phyloP scores from a whole-genome alignment of 2,888 invertebrate genomes.

The Trilocha varians region DNA sequence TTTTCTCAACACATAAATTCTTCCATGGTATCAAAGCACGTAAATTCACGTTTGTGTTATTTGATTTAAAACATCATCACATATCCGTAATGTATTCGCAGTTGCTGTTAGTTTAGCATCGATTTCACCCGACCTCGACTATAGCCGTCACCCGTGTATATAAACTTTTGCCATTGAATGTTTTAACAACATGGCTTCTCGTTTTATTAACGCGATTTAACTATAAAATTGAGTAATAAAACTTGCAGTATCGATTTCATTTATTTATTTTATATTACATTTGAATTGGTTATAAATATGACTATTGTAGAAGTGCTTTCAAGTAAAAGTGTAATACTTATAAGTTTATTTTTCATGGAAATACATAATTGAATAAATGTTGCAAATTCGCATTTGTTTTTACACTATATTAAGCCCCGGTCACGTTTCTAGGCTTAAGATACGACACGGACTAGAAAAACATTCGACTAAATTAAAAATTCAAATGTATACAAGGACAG shows the following conservation, averaged over 20 bases:
- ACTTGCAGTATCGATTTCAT: background rate
- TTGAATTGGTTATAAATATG: too few species aligned
- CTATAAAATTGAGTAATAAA: background rate
- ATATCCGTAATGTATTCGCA: conserved; percentile 16
- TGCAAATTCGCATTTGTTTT: background rate
- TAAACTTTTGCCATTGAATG: conserved; percentile 27
- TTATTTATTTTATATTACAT: too few species aligned
- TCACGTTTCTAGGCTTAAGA: background rate
- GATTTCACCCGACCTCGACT: conserved; percentile 28
- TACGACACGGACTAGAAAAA: background rate
- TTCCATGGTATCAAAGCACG: too few species aligned
- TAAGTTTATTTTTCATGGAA: too few species aligned
- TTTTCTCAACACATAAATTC: too few species aligned
- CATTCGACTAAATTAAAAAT: conserved; percentile 12
- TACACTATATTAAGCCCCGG: background rate
- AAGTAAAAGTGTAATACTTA: too few species aligned
- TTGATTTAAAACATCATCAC: conserved; percentile 5
- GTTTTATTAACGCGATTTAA: conserved; percentile 17
- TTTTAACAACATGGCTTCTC: conserved; percentile 33
- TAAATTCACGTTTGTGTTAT: too few species aligned
- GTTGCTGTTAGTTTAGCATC: conserved; percentile 28
- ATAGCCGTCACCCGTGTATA: conserved; percentile 28
- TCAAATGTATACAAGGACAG: conserved; percentile 11
- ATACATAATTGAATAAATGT: too few species aligned
- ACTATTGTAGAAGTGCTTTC: too few species aligned